Percentiles rank a stretch among this genome's conserved stretches.
Conservation (phyloP, 2,797 vertebrate species). For the Corythornis leucogaster region DNA sequence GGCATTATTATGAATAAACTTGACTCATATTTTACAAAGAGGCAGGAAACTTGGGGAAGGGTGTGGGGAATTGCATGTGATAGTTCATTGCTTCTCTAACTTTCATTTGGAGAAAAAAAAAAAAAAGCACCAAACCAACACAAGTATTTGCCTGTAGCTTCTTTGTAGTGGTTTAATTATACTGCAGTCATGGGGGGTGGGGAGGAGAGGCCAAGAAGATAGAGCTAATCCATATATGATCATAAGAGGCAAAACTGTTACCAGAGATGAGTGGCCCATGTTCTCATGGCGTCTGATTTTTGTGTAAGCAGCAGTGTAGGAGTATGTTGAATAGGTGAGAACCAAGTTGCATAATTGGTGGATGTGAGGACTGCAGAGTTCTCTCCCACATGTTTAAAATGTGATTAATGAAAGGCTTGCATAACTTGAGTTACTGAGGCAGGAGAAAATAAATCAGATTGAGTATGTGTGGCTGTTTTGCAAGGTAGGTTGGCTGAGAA, state of each 20-base stretch:
- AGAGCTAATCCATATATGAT: conserved; percentile 24
- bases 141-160: conserved; percentile 20
- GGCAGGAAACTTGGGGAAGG: neutral
- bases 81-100: neutral
- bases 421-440: neutral
- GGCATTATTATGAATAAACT: conserved; percentile 20
- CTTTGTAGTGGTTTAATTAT: conserved; percentile 56
- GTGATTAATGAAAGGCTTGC: conserved; percentile 48
- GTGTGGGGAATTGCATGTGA: neutral
- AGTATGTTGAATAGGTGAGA: conserved; percentile 57
- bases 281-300: conserved; percentile 8
- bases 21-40: conserved; percentile 32
- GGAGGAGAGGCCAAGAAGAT: neutral
- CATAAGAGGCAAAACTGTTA: conserved; percentile 30
- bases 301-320: conserved; percentile 43
- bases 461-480: neutral
- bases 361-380: neutral
- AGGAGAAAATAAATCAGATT: neutral
- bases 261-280: conserved; percentile 30
- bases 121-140: too few relatives aligned
- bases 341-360: neutral
- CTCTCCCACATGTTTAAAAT: conserved; percentile 45
- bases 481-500: neutral
- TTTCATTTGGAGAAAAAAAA: neutral
- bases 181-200: neutral